Conservation (phyloP, 2,888 invertebrate species). For the Scaptomyza tumidula region DNA sequence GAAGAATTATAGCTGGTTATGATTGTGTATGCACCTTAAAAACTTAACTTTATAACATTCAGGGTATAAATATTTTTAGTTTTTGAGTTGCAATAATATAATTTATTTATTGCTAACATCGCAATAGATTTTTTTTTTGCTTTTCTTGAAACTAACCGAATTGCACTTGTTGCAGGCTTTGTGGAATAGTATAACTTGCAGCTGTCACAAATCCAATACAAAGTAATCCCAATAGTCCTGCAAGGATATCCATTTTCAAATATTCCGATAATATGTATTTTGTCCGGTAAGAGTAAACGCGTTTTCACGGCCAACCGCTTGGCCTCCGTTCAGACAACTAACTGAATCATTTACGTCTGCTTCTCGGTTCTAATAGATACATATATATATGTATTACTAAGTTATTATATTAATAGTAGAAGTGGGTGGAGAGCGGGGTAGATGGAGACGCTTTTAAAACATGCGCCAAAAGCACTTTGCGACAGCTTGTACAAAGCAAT, state of each 20-base stretch:
- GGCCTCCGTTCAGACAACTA: slow-evolving; percentile 61
- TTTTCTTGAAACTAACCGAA: slow-evolving; percentile 23
- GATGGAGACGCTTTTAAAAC: slow-evolving; percentile 68
- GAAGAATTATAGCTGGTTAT: too few species aligned
- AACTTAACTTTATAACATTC: too few species aligned
- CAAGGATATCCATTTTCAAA: slow-evolving; percentile 30
- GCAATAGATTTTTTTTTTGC: background rate
- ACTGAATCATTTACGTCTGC: slow-evolving; percentile 22
- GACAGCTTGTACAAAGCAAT: slow-evolving; percentile 68
- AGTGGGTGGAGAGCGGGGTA: background rate
- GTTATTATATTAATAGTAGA: slow-evolving; percentile 74
- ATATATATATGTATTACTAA: slow-evolving; percentile 70
- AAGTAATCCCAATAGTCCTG: slow-evolving; percentile 26
- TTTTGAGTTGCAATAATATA: background rate
- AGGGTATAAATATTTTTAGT: too few species aligned
- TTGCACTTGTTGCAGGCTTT: slow-evolving; percentile 12
- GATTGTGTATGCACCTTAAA: too few species aligned
- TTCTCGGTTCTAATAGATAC: slow-evolving; percentile 68
- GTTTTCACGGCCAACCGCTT: slow-evolving; percentile 57
- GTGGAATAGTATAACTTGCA: background rate
- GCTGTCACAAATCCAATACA: slow-evolving; percentile 26
- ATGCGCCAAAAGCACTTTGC: slow-evolving; percentile 49
- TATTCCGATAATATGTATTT: background rate
- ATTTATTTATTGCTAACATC: background rate
- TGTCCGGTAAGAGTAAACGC: slow-evolving; percentile 8